Conservation (phyloP, 2,113 vertebrate species). For the Xenopus laevis region DNA sequence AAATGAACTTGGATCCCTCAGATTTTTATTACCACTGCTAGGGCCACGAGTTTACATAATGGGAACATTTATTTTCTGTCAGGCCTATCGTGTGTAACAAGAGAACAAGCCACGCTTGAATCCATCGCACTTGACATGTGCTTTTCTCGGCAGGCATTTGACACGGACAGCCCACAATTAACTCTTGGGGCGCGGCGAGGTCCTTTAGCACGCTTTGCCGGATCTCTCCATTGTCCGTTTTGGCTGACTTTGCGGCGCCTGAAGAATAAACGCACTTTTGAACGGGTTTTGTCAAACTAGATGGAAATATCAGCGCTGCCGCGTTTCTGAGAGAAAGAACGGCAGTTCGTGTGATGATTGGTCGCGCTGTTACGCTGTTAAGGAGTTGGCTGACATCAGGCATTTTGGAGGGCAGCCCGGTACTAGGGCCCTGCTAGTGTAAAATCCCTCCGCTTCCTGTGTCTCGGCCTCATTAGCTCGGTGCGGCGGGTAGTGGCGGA, state of each 20-base stretch:
- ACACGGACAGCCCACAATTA: neutral
- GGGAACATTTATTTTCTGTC: too few species aligned
- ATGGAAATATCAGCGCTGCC: neutral
- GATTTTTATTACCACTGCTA: too few species aligned
- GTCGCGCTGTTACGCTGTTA: too few species aligned
- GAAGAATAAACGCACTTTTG: neutral
- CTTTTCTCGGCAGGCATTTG: neutral
- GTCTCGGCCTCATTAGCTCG: constrained; percentile 42
- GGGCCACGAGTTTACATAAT: too few species aligned
- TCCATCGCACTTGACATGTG: neutral
- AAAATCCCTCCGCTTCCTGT: constrained; percentile 43
- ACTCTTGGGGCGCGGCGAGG: neutral
- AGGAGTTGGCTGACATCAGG: constrained; percentile 9
- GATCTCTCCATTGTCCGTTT: constrained; percentile 20
- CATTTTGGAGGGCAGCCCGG: neutral
- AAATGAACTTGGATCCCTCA: too few species aligned
- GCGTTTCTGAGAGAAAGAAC: neutral
- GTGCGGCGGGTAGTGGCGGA: constrained; percentile 45
- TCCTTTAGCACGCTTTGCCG: constrained; percentile 37
- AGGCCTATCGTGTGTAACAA: too few species aligned
- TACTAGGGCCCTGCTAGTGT: fast-evolving
- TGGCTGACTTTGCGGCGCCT: neutral
- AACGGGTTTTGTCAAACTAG: neutral
- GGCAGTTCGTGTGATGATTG: neutral
- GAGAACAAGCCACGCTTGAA: too few species aligned